Conservation (phyloP, 2,113 vertebrate species). For the Odobenus rosmarus region DNA sequence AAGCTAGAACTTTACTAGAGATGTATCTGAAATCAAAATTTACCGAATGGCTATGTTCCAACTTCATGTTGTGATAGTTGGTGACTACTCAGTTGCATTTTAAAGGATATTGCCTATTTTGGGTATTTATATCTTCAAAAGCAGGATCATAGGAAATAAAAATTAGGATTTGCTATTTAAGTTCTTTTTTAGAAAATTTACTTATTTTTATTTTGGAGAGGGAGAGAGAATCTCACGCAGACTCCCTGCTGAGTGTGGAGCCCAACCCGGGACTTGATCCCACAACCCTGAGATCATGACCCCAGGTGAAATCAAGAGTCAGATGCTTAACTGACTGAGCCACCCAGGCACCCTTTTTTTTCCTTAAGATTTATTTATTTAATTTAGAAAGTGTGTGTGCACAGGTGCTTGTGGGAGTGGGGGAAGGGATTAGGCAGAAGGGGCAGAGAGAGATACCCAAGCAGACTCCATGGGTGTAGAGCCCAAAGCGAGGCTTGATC, state of each 20-base stretch:
- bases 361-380: not conserved
- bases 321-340: too few species aligned
- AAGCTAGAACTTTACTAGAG: not conserved
- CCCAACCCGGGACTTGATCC: too few species aligned
- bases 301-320: too few species aligned
- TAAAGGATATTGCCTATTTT: constrained; percentile 17
- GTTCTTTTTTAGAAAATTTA: not conserved
- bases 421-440: too few species aligned
- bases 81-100: constrained; percentile 20
- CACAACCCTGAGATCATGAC: too few species aligned
- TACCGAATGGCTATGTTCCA: not conserved
- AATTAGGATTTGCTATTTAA: not conserved
- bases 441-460: not conserved
- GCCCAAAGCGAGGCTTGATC: not conserved
- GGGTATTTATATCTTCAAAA: constrained; percentile 11
- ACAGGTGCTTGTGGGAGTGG: not conserved
- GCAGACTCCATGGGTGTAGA: not conserved
- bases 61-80: not conserved
- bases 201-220: not conserved
- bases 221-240: not conserved
- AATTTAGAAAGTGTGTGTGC: not conserved
- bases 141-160: not conserved
- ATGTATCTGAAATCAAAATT: not conserved
- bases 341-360: not conserved
- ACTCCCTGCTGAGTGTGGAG: too few species aligned